Evolutionary conservation across 1,140 invertebrate species (phyloP).

Genomic region (Adelges cooleyi): DNA sequence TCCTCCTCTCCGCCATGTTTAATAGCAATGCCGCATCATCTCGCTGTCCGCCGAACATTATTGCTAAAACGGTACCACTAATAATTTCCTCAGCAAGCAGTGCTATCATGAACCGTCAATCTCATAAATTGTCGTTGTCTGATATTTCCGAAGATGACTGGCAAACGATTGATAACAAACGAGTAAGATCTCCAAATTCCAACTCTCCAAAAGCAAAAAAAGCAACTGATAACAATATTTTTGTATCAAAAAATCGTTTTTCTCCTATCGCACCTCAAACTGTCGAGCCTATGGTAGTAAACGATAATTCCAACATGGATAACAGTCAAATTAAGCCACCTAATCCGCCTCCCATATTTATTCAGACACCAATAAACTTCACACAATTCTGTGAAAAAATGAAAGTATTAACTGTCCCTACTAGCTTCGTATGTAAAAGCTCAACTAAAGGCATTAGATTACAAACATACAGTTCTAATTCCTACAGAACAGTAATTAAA

Average conservation of each 20-base stretch:
- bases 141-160: too few species aligned
- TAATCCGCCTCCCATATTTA: neutral
- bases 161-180: too few species aligned
- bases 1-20: too few species aligned
- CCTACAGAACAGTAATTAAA: slow-evolving; percentile 10
- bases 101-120: too few species aligned
- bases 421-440: neutral
- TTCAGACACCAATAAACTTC: neutral
- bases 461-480: neutral
- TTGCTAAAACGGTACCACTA: too few species aligned
- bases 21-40: too few species aligned
- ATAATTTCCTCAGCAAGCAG: too few species aligned
- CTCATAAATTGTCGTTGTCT: too few species aligned
- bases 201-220: neutral
- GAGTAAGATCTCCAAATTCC: neutral
- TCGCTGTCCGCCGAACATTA: too few species aligned
- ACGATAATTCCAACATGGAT: too few species aligned
- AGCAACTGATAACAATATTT: neutral
- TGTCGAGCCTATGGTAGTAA: too few species aligned
- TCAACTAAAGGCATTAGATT: slow-evolving; percentile 3
- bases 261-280: neutral
- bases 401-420: neutral
- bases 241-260: neutral
- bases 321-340: neutral
- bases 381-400: neutral